Evolutionary conservation across 2,797 vertebrate species (phyloP).

Genomic region (Lagodon rhomboides): DNA sequence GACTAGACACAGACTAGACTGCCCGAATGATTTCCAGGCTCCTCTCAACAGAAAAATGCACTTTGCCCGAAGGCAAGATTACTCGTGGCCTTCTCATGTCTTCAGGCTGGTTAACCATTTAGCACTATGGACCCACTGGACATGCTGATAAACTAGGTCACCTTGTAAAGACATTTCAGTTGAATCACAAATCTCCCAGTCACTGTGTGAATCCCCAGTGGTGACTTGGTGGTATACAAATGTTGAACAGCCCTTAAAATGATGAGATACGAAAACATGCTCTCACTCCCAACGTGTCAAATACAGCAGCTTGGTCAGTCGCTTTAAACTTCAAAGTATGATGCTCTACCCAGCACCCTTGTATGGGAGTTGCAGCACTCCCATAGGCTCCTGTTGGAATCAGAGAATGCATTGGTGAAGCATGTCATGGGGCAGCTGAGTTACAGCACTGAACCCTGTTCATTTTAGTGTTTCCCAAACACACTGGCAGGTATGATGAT

Average conservation of each 20-base stretch:
- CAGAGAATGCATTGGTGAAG: no score
- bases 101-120: conserved; percentile 68
- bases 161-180: conserved; percentile 31
- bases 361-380: no score
- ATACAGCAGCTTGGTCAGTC: no score
- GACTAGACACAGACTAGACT: conserved; percentile 19
- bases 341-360: not conserved
- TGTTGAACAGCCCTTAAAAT: not conserved
- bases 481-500: no score
- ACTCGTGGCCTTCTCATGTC: conserved; percentile 56
- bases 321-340: no score
- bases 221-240: not conserved
- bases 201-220: not conserved
- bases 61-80: conserved; percentile 60
- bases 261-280: no score
- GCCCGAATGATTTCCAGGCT: conserved; percentile 36
- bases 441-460: no score
- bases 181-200: conserved; percentile 20
- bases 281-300: no score
- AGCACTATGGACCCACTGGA: conserved; percentile 26
- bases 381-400: no score
- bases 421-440: no score
- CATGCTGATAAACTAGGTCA: conserved; percentile 53
- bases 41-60: conserved; percentile 54
- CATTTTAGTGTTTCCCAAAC: not conserved